phyloP scores from a whole-genome alignment of 1,140 invertebrate genomes.

The Xylocopa sonorina region DNA sequence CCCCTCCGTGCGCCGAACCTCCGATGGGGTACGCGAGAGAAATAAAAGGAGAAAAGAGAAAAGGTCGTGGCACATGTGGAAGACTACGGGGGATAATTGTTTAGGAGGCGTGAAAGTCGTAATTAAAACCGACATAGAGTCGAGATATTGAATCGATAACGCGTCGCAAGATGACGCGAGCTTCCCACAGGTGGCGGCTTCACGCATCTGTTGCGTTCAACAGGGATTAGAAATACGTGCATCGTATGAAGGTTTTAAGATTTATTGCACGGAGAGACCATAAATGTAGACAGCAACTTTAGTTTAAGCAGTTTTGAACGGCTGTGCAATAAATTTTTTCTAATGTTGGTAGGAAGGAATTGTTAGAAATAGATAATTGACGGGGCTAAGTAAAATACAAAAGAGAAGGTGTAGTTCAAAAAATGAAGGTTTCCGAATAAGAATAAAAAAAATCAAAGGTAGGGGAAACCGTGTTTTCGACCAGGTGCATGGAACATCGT shows the following conservation, averaged over 20 bases:
- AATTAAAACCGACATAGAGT: conserved; percentile 59
- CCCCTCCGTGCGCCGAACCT: not conserved
- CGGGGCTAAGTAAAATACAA: not conserved
- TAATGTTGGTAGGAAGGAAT: too few species aligned
- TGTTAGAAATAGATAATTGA: too few species aligned
- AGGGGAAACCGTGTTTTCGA: conserved; percentile 30
- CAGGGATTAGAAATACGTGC: not conserved
- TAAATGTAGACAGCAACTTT: too few species aligned
- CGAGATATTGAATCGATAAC: conserved; percentile 25
- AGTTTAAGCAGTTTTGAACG: too few species aligned
- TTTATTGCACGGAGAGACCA: too few species aligned
- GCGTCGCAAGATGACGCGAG: not conserved
- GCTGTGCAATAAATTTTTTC: too few species aligned
- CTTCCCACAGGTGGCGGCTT: not conserved
- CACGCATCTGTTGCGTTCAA: not conserved
- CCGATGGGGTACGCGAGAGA: conserved; percentile 21
- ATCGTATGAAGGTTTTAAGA: accelerated
- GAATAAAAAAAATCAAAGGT: not conserved
- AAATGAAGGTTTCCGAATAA: not conserved
- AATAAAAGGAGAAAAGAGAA: not conserved
- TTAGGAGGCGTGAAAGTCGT: conserved; percentile 50
- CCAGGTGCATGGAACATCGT: conserved; percentile 28
- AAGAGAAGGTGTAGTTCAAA: not conserved
- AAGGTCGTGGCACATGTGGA: not conserved
- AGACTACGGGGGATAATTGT: conserved; percentile 55